Evolutionary conservation across 1,140 invertebrate genomes (phyloP), one percentile per base, ranked within the genome.

Genomic region (Triops cancriformis): DNA sequence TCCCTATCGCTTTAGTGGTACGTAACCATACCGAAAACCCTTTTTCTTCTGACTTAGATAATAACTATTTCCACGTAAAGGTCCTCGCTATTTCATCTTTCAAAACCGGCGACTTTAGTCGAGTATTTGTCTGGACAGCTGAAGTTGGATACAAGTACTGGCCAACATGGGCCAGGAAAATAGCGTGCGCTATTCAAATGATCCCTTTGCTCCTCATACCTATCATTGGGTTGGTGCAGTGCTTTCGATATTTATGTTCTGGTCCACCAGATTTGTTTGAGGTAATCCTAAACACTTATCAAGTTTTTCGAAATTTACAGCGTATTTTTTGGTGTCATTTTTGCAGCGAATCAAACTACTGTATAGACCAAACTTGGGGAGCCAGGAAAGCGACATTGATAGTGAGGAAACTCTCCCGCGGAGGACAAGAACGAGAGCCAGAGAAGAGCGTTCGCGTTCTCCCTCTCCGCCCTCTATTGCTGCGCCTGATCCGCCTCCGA

Each of bases 261-360:
- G 93, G 93, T 73, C 92, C 93, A n/a, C 87, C 91, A 0, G 93
- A 95, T 85, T 91, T 96, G 82, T 88, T 94, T 79, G 93, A 95
- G 82, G 94, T 96, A 85, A 90, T 88, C 87, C 75, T 77, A 12
- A 9, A 23, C n/a, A 1, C n/a, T 64, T 64, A 64, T 14, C 23
- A n/a, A 5, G 18, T 64, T 64, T 64, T 23, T 14, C 18, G 23
- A 6, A n/a, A 64, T 3, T 6, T 3, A 64, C 12, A 76, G 1
- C n/a, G 1, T 28, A 45, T 6, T 0, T 76, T 42, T 77, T n/a
- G 12, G 14, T 72, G 23, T 75, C 1, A 72, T 77, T 64, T 43
- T 86, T 85, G 0, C 85, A 94, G 92, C 88, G 91, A 78, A 90
- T 94, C 37, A 90, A 92, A 82, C 84, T 91, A 79, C 84, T 92